Evolutionary conservation across 1,140 invertebrate species (phyloP).

Genomic region (Conopomorpha cramerella): DNA sequence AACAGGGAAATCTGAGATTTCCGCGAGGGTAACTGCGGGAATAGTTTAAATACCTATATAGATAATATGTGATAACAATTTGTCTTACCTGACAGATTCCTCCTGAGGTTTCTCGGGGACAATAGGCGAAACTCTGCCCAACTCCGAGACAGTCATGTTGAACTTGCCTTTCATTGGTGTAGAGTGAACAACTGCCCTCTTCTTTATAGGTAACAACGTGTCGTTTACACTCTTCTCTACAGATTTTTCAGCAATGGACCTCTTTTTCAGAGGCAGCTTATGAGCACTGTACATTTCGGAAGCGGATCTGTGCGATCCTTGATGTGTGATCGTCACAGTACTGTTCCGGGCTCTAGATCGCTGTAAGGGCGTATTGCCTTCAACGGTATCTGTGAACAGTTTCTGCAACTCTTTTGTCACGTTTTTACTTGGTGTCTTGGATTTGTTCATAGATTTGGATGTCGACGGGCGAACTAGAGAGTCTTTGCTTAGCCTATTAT

Average conservation of each 20-base stretch:
- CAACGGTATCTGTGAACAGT: slow-evolving; percentile 19
- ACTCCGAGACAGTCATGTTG: slow-evolving; percentile 14
- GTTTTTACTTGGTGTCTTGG: slow-evolving; percentile 7
- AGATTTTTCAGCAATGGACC: slow-evolving; percentile 14
- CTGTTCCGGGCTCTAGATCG: slow-evolving; percentile 10
- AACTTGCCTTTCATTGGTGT: slow-evolving; percentile 22
- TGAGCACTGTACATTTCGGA: slow-evolving; percentile 20
- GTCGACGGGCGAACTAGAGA: background rate
- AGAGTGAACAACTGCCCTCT: slow-evolving; percentile 25
- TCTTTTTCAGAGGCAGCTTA: slow-evolving; percentile 32
- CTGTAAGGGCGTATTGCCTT: slow-evolving; percentile 12
- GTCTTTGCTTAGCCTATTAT: slow-evolving; percentile 10
- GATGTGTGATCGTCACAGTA: slow-evolving; percentile 1
- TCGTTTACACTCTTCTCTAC: slow-evolving; percentile 5
- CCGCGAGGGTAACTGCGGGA: too few species aligned
- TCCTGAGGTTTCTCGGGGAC: background rate
- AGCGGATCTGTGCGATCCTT: slow-evolving; percentile 11
- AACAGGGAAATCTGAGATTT: too few species aligned
- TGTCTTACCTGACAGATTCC: background rate
- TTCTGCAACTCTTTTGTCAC: slow-evolving; percentile 17
- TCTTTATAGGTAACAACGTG: slow-evolving; percentile 23
- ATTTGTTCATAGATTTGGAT: background rate
- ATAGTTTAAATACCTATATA: background rate
- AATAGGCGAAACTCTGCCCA: slow-evolving; percentile 30
- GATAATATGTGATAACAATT: background rate